A percentile compares a stretch with the other conserved stretches of the same genome.
These are phyloP conservation scores for Odiellus spinosus DNA, from an alignment of 2,888 invertebrate genomes.

Conservation along the genomic window DNA sequence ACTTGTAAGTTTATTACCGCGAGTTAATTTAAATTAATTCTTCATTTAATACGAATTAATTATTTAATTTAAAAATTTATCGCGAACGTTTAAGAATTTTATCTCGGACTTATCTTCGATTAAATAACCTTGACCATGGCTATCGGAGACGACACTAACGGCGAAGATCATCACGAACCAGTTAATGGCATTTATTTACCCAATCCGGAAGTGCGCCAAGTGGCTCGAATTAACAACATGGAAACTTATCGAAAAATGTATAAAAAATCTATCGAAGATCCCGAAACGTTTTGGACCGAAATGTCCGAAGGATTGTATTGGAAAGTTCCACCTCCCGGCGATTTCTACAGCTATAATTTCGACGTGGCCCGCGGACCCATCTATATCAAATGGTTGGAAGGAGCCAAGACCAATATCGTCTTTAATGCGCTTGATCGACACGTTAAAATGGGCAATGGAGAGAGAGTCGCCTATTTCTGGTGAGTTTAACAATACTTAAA, in stretches of 20 bases:
- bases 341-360: slow-evolving; percentile 80
- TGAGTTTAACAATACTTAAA: slow-evolving; percentile 37
- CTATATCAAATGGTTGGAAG: slow-evolving; percentile 85
- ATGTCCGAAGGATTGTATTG: slow-evolving; percentile 87
- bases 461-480: slow-evolving; percentile 88
- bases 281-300: slow-evolving; percentile 81
- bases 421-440: slow-evolving; percentile 88
- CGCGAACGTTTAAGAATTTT: too few relatives aligned
- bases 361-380: slow-evolving; percentile 73
- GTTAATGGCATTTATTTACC: too few relatives aligned
- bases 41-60: too few relatives aligned
- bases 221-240: slow-evolving; percentile 28
- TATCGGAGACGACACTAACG: too few relatives aligned
- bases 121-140: too few relatives aligned
- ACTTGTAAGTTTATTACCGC: too few relatives aligned
- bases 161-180: too few relatives aligned
- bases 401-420: slow-evolving; percentile 82
- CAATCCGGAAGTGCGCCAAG: too few relatives aligned
- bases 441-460: slow-evolving; percentile 70
- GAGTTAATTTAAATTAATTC: too few relatives aligned
- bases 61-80: too few relatives aligned
- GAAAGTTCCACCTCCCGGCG: slow-evolving; percentile 51
- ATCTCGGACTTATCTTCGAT: too few relatives aligned
- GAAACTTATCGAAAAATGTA: slow-evolving; percentile 68
- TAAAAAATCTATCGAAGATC: slow-evolving; percentile 67